Evolutionary conservation across 2,888 invertebrate species (phyloP).

Genomic region (Leptinotarsa tumamoca): DNA sequence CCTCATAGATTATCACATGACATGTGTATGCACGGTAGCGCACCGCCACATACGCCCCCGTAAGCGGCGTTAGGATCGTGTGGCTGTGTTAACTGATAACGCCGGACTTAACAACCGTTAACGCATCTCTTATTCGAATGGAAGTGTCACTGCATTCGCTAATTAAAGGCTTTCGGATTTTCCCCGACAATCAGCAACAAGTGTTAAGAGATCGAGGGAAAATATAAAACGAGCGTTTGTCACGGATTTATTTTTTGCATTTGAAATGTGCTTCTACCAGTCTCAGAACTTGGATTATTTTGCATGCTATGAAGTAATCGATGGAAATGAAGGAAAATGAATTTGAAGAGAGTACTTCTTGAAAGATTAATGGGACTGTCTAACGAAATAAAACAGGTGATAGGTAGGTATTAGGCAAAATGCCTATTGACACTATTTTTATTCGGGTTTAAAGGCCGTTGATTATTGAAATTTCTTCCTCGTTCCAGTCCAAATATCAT

Average conservation of each 20-base stretch:
- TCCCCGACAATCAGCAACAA: background rate
- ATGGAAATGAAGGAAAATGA: no score
- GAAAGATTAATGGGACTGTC: no score
- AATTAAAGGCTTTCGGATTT: slow-evolving; percentile 26
- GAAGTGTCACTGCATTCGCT: slow-evolving; percentile 25
- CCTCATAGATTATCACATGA: slow-evolving; percentile 15
- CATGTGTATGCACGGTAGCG: slow-evolving; percentile 42
- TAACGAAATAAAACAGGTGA: no score
- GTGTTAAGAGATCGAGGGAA: background rate
- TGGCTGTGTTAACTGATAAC: slow-evolving; percentile 43
- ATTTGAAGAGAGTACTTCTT: no score
- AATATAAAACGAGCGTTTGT: background rate
- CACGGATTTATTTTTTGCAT: background rate
- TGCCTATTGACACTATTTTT: no score
- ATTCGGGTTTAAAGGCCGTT: no score
- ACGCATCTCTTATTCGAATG: slow-evolving; percentile 1
- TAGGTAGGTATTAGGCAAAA: no score
- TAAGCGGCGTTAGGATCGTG: slow-evolving; percentile 52
- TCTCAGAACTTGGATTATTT: no score
- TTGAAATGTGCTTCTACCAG: no score
- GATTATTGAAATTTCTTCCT: no score
- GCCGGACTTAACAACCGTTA: slow-evolving; percentile 5
- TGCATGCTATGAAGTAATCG: no score
- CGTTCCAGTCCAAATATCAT: no score
- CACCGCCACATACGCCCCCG: slow-evolving; percentile 49